Evolutionary conservation across 2,113 vertebrate species (phyloP), one percentile per base, ranked within the genome.

Genomic region (Pedionomus torquatus): DNA sequence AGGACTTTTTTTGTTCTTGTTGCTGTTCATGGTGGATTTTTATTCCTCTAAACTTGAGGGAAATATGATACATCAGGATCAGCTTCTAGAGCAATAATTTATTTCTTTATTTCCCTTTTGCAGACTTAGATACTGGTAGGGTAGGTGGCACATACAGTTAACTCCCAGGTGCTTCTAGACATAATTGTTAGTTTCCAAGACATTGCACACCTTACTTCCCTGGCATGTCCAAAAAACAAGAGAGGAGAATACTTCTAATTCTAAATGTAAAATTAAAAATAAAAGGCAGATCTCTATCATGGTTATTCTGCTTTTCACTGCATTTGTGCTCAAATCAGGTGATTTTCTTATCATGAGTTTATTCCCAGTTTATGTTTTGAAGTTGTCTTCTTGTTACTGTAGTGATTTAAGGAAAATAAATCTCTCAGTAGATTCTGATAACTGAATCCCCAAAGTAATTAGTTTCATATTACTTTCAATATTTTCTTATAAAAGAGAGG

Each of bases 1-100:
- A 61, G 3, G 52, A 21, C 1, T n/a, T 61, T 30, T 79, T 55
- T 43, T 17, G 3, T 19, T 57, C 4, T 9, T 52, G 14, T 7
- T 63, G 4, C 2, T 75, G 2, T 0, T 52, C 15, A 1, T 49
- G 1, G 4, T 24, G 11, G 18, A 1, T 0, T 5, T 58, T 35
- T 31, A 44, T 14, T 1, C 6, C 24, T 35, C 23, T 48, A 26
- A 39, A 44, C 17, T 5, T 10, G 4, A 28, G 17, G 71, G 37
- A 78, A 85, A 85, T 54, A 2, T 3, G 39, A 26, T 39, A 7
- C 15, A 26, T 52, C 5, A 8, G 18, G 19, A 26, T 52, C 6
- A 70, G 2, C 8, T n/a, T 83, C 31, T 41, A 49, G 7, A 92
- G 17, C 2, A 54, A 9, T 11, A 25, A 35, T 52, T 61, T 30